Base-by-base conservation (phyloP, 2,797 vertebrate genomes). In the Sebastes flavidus region DNA sequence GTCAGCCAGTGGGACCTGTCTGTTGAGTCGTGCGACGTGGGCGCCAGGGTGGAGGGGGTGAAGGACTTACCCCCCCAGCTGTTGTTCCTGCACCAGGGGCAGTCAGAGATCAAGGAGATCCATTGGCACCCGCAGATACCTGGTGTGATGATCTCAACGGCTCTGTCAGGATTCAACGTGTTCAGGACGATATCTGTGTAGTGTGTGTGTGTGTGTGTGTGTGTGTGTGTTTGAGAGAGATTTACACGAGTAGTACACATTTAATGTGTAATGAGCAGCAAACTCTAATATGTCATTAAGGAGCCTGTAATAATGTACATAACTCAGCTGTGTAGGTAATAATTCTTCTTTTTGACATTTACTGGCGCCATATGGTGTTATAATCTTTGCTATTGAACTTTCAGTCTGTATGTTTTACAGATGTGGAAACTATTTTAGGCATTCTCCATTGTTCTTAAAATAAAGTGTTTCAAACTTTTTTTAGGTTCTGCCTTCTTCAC, bases 1-100 rank as follows among this genome's bases (percentile, higher is more conserved):
- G 27, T 98, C 90, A 98, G 97, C 34, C 97, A 97, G 80, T 98
- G 98, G 98, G 97, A 99, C 90, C 94, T 98, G 75, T 97, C 97
- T 0, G 97, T 98, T 83, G 97, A 98, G 93, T 95, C 96, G 2
- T 93, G 94, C 59, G 97, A 98, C 4, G 92, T 94, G 0, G 96
- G 96, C 1, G 95, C 93, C 66, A 92, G 91, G 2, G 93, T 92
- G 1, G 94, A 91, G 34, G 92, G 81, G 2, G 78, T 95, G 24
- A 95, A 92, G 25, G 94, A 97, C 77, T 94, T 98, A 5, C 98
- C 97, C 0, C 97, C 98, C 2, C 98, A 99, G 88, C 95, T 99
- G 12, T 94, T 99, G 1, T 99, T 99, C 63, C 94, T 98, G 76
- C 98, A 99, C 93, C 97, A 98, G 94, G 98, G 98, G 0, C 97